Percentiles rank a stretch among this genome's conserved stretches.
These are phyloP conservation scores for Hiodon tergisus DNA, from an alignment of 2,113 vertebrate genomes.

Conservation along the genomic window DNA sequence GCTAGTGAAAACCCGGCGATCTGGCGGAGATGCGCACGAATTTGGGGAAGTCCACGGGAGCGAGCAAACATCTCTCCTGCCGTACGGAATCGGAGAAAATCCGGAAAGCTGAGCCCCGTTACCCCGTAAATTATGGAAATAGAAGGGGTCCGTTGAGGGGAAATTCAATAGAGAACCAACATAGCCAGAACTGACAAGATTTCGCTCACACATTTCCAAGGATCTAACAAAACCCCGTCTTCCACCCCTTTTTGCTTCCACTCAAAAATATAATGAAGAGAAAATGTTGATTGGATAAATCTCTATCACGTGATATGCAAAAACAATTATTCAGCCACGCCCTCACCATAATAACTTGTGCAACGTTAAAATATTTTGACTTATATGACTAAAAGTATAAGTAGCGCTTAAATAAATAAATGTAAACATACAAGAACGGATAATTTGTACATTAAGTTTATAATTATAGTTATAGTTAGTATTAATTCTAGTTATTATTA, in stretches of 20 bases:
- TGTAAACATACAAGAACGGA: background rate
- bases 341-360: constrained; percentile 32
- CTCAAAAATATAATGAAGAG: constrained; percentile 72
- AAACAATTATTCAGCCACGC: constrained; percentile 50
- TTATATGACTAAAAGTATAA: no score
- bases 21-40: constrained; percentile 71
- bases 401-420: background rate
- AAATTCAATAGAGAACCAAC: constrained; percentile 87
- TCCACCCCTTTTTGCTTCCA: constrained; percentile 80
- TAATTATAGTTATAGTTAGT: background rate
- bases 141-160: constrained; percentile 80
- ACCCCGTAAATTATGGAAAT: constrained; percentile 82
- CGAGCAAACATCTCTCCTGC: constrained; percentile 74
- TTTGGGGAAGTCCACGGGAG: constrained; percentile 81
- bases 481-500: background rate
- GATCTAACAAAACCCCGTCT: constrained; percentile 71
- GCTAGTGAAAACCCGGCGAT: constrained; percentile 71
- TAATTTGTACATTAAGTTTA: background rate
- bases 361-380: no score
- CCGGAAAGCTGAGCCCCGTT: constrained; percentile 83
- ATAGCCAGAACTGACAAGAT: constrained; percentile 86
- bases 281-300: constrained; percentile 71
- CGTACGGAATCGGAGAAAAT: constrained; percentile 79
- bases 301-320: constrained; percentile 67
- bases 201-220: constrained; percentile 94